phyloP scores from a whole-genome alignment of 2,888 invertebrate species.

The Petrolisthes manimaculis region DNA sequence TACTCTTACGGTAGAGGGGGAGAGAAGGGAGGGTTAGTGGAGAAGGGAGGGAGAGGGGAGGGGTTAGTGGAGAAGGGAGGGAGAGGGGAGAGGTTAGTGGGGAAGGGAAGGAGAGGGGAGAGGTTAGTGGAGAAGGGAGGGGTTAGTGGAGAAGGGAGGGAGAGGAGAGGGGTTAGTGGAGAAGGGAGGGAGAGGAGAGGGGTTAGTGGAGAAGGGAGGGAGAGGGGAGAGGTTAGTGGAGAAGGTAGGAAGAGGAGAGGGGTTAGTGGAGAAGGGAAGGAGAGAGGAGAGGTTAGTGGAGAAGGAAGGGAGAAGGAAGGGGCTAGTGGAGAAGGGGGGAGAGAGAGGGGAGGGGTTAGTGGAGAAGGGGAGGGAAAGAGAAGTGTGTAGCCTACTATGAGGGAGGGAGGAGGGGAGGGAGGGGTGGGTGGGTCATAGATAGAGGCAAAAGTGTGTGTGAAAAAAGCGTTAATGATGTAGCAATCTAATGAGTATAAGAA shows the following conservation, averaged over 20 bases:
- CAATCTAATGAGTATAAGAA: too few relatives aligned
- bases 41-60: not conserved
- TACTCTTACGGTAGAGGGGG: too few relatives aligned
- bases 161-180: not conserved
- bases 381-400: too few relatives aligned
- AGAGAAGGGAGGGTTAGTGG: not conserved
- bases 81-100: too few relatives aligned
- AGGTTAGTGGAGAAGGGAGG: not conserved
- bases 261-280: not conserved
- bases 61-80: not conserved
- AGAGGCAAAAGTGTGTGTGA: too few relatives aligned
- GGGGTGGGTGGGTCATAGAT: too few relatives aligned
- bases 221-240: not conserved
- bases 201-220: not conserved
- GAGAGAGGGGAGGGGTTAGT: not conserved
- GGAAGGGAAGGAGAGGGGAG: too few relatives aligned
- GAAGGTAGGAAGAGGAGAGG: not conserved
- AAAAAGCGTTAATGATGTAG: too few relatives aligned
- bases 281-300: too few relatives aligned
- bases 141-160: not conserved
- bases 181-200: not conserved
- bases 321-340: not conserved
- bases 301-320: constrained; percentile 2
- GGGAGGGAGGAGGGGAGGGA: too few relatives aligned
- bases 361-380: not conserved